These are phyloP conservation scores for Drosophila saltans DNA, from an alignment of 1,140 invertebrate genomes.

Conservation along the genomic window DNA sequence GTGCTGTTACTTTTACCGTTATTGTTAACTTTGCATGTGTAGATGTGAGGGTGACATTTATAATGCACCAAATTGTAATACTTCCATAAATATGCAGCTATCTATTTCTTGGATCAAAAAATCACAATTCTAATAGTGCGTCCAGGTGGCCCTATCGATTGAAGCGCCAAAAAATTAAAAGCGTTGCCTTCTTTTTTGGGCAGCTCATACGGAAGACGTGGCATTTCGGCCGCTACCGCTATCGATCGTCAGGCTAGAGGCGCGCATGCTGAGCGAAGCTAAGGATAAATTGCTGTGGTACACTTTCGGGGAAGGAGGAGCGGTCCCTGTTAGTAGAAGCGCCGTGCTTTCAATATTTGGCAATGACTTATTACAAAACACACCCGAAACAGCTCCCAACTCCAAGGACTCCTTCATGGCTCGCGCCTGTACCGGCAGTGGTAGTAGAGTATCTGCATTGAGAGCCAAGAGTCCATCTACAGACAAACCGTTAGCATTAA, in stretches of 20 bases:
- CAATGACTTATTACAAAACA: slow-evolving; percentile 46
- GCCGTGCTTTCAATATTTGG: slow-evolving; percentile 47
- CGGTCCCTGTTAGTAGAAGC: slow-evolving; percentile 40
- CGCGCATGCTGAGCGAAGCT: slow-evolving; percentile 75
- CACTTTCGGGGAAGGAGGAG: slow-evolving; percentile 49
- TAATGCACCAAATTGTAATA: slow-evolving; percentile 6
- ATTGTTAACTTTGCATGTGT: slow-evolving; percentile 11
- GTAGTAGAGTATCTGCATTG: slow-evolving; percentile 34
- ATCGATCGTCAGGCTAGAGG: slow-evolving; percentile 78
- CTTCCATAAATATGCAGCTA: slow-evolving; percentile 9
- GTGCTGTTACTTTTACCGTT: neutral
- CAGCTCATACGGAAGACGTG: slow-evolving; percentile 74
- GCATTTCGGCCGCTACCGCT: slow-evolving; percentile 70
- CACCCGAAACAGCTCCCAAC: slow-evolving; percentile 2
- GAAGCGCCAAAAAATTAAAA: neutral
- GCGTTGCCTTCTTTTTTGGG: neutral
- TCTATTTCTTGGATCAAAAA: slow-evolving; percentile 13
- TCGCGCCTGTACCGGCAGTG: slow-evolving; percentile 19
- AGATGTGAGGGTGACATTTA: neutral
- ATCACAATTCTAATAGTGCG: slow-evolving; percentile 12
- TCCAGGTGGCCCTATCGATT: neutral
- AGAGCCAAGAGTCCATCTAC: slow-evolving; percentile 44
- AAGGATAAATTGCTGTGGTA: slow-evolving; percentile 78
- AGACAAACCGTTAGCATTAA: slow-evolving; percentile 43
- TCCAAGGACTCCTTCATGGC: slow-evolving; percentile 1